A percentile compares a stretch with the other conserved stretches of the same genome.
Evolutionary conservation across 2,113 vertebrate species (phyloP).

Genomic region (Labeo catla): DNA sequence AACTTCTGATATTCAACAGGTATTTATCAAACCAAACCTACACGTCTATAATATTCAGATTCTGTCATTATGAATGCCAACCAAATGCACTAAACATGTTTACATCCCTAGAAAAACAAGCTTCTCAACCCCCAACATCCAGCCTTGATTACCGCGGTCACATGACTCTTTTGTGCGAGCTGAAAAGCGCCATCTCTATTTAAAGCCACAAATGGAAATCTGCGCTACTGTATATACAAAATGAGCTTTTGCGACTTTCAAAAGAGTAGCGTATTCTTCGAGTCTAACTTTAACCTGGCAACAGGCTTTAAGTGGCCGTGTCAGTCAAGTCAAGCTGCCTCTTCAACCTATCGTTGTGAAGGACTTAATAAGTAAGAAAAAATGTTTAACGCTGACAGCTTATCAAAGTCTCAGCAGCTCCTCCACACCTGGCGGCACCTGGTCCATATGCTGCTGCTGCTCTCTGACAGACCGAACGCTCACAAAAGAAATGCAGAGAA

Average conservation of each 20-base stretch:
- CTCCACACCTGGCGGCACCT: conserved; percentile 11
- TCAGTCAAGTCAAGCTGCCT: conserved; percentile 39
- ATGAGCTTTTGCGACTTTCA: too few relatives aligned
- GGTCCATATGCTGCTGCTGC: background rate
- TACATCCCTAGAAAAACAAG: background rate
- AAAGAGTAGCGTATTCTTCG: background rate
- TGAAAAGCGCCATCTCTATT: conserved; percentile 39
- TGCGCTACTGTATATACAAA: too few relatives aligned
- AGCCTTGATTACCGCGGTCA: conserved; percentile 31
- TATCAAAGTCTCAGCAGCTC: conserved; percentile 44
- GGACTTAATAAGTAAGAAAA: conserved; percentile 37
- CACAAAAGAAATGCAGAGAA: background rate
- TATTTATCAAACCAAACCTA: background rate
- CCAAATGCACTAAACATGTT: background rate
- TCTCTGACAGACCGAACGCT: background rate
- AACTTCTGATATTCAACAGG: background rate
- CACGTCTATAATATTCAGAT: too few relatives aligned
- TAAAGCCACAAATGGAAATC: background rate
- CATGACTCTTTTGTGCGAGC: conserved; percentile 24
- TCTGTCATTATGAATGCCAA: background rate
- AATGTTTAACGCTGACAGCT: conserved; percentile 38
- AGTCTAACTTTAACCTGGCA: conserved; percentile 36
- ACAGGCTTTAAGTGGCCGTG: conserved; percentile 39
- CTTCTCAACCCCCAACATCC: conserved; percentile 10
- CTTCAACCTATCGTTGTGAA: conserved; percentile 26